Conservation (phyloP, 1,140 invertebrate genomes). For the Drosophila parabipectinata region DNA sequence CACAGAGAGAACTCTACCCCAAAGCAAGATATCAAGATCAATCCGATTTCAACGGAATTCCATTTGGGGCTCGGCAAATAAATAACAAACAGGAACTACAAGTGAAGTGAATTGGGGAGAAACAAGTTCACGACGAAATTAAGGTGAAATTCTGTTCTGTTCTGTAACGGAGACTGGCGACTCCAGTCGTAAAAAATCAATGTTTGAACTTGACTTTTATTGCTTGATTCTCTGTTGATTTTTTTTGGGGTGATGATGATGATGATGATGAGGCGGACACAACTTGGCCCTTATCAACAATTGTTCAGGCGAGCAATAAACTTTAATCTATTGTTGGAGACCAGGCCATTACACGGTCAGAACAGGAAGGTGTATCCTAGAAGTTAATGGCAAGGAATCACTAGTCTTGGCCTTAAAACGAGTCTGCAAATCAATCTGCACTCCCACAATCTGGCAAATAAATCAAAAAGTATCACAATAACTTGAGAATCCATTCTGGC, state of each 20-base stretch:
- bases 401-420: too few species aligned
- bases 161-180: constrained; percentile 30
- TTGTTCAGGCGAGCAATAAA: constrained; percentile 51
- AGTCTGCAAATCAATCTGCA: too few species aligned
- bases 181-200: constrained; percentile 42
- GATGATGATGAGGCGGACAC: constrained; percentile 2
- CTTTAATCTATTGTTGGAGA: constrained; percentile 37
- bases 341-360: constrained; percentile 32
- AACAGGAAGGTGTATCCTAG: constrained; percentile 1
- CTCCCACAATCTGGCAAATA: constrained; percentile 7
- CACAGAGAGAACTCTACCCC: constrained; percentile 13
- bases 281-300: constrained; percentile 45
- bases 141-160: constrained; percentile 35
- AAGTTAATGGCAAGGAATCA: neutral
- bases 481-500: constrained; percentile 17
- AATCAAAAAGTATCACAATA: constrained; percentile 21
- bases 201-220: constrained; percentile 52
- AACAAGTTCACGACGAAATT: constrained; percentile 48
- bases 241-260: constrained; percentile 6
- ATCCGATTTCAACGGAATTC: constrained; percentile 53
- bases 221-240: constrained; percentile 30
- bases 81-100: constrained; percentile 30
- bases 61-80: constrained; percentile 52
- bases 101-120: constrained; percentile 26
- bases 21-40: constrained; percentile 53